Evolutionary conservation across 2,797 vertebrate species (phyloP), one percentile per base, ranked within the genome.

Genomic region (Benthosema pterotum): DNA sequence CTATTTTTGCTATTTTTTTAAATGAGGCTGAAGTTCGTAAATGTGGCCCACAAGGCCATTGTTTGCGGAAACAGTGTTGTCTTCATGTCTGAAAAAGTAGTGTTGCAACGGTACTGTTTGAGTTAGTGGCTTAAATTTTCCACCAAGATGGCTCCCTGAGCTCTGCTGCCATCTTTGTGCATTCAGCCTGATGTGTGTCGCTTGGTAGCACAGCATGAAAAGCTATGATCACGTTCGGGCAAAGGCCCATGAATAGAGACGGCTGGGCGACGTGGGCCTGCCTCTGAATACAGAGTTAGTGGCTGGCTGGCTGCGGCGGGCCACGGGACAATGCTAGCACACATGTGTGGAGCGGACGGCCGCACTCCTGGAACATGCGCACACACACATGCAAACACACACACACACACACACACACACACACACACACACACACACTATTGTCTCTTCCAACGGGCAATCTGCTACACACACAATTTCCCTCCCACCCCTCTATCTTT

Each of bases 151-250:
- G 72, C 75, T 72, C 70, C 71, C 68, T 67, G 32, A 18, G 62
- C 51, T 69, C 60, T 45, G 69, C 60, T 45, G 69, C 65, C 60
- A 75, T 82, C 69, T 81, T 65, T 74, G 77, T 76, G 59, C 66
- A 71, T 80, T 88, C 80, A 83, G 74, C 16, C 42, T 42, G 45
- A 15, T 53, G 48, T 54, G 50, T 74, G 73, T 79, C 74, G 79
- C 82, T 83, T 78, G 77, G 76, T 55, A 81, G 75, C 79, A 69
- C 85, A 83, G 81, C 80, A 46, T 85, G 83, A 87, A 88, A 88
- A 84, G 83, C 80, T 73, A 72, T 65, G 74, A 87, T 85, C 87
- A 81, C 72, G 72, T 90, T 86, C 69, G 70, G 74, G 77, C 77
- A 84, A 86, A 80, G 71, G 63, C 51, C 67, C 69, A 54, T 84